phyloP scores from a whole-genome alignment of 2,888 invertebrate genomes.

The Oasisia sp. region DNA sequence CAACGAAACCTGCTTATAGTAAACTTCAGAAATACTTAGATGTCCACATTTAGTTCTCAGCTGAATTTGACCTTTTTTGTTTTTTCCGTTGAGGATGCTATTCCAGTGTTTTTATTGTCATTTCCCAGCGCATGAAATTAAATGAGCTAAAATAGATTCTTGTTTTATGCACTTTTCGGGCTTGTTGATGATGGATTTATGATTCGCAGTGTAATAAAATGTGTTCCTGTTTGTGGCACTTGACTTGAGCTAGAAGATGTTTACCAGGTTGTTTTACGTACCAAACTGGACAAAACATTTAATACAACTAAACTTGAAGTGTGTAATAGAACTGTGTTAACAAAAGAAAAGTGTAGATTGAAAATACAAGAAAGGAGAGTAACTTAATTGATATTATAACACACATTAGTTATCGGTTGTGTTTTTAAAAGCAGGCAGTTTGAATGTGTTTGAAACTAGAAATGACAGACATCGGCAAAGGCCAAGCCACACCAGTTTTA shows the following conservation, averaged over 20 bases:
- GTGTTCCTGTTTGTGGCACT: background rate
- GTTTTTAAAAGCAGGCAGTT: too few relatives aligned
- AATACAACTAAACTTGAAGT: too few relatives aligned
- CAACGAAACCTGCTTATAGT: too few relatives aligned
- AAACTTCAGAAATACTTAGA: background rate
- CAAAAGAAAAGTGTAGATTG: too few relatives aligned
- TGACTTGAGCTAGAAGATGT: background rate
- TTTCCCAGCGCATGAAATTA: background rate
- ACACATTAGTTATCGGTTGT: too few relatives aligned
- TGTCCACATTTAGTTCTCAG: background rate
- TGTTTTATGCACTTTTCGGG: slow-evolving; percentile 1
- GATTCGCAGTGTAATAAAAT: background rate
- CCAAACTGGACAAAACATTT: too few relatives aligned
- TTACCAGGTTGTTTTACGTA: too few relatives aligned
- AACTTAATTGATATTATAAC: too few relatives aligned
- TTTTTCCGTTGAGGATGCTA: background rate
- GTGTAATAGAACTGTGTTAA: background rate
- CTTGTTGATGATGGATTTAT: background rate
- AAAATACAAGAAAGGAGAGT: too few relatives aligned
- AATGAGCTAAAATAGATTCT: background rate
- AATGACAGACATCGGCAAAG: too few relatives aligned
- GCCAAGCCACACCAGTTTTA: too few relatives aligned
- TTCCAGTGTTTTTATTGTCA: background rate
- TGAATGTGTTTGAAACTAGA: too few relatives aligned
- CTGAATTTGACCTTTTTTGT: background rate